Evolutionary conservation across 2,888 invertebrate genomes (phyloP).

Genomic region (Geotrupes spiniger): DNA sequence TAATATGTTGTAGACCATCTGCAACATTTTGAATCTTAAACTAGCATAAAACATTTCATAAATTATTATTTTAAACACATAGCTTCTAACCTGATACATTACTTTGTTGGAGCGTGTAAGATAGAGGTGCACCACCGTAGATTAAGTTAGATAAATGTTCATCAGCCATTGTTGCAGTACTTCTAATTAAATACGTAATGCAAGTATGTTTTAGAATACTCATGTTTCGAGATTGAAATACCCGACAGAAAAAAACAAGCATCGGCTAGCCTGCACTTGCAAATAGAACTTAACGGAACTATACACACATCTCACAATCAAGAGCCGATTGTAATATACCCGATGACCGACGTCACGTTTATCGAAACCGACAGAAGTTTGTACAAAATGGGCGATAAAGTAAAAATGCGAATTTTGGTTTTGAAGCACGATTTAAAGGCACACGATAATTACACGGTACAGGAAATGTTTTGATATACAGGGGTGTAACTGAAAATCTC

Average conservation of each 20-base stretch:
- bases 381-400: conserved; percentile 57
- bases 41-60: no score
- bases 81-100: no score
- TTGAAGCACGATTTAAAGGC: conserved; percentile 54
- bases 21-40: no score
- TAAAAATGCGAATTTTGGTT: conserved; percentile 54
- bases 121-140: no score
- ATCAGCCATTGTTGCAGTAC: no score
- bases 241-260: conserved; percentile 29
- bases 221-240: conserved; percentile 10
- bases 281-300: conserved; percentile 36
- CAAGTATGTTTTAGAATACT: conserved; percentile 10
- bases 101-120: no score
- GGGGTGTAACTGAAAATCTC: neutral
- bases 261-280: conserved; percentile 37
- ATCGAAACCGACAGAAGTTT: conserved; percentile 57
- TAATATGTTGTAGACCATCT: no score
- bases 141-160: no score
- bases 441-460: conserved; percentile 35
- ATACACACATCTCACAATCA: conserved; percentile 41
- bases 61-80: no score
- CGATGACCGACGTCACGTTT: conserved; percentile 51
- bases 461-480: no score
- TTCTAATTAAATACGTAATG: no score
- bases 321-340: conserved; percentile 43